These are phyloP conservation scores for Aphodius granarius DNA, from an alignment of 2,888 invertebrate species.

Conservation along the genomic window DNA sequence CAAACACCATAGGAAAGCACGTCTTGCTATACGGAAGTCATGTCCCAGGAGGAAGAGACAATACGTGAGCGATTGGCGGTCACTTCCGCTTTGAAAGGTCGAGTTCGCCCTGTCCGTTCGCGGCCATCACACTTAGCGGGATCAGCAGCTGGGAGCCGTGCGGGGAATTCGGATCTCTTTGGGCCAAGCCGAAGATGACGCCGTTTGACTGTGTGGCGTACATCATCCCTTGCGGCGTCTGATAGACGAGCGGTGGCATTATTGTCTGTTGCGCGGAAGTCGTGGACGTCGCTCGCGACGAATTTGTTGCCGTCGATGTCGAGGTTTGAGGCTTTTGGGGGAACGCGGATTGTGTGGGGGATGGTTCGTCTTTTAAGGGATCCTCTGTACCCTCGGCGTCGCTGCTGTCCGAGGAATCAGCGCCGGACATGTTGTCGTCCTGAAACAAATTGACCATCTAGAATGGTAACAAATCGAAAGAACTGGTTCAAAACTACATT, in stretches of 20 bases:
- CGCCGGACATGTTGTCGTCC: conserved; percentile 52
- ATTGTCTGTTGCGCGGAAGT: conserved; percentile 32
- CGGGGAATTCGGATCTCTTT: conserved; percentile 41
- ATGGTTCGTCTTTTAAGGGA: conserved; percentile 38
- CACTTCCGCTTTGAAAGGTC: conserved; percentile 41
- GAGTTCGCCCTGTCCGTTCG: conserved; percentile 43
- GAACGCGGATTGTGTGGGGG: conserved; percentile 16
- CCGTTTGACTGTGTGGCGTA: conserved; percentile 55
- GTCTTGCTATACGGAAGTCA: not conserved
- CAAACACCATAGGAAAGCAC: not conserved
- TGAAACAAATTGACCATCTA: conserved; percentile 41
- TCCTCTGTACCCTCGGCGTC: conserved; percentile 46
- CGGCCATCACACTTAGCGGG: conserved; percentile 66
- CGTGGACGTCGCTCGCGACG: conserved; percentile 26
- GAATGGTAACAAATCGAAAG: not conserved
- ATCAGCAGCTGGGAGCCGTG: conserved; percentile 68
- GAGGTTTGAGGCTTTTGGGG: conserved; percentile 14
- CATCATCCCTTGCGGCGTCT: conserved; percentile 55
- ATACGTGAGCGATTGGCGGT: conserved; percentile 34
- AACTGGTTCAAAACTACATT: too few relatives aligned
- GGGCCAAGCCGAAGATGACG: conserved; percentile 53
- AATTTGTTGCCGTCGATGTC: conserved; percentile 12
- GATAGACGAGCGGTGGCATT: conserved; percentile 49
- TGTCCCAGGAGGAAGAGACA: too few relatives aligned
- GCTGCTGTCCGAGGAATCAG: conserved; percentile 50